These are phyloP conservation scores for Heterochromis multidens DNA, from an alignment of 2,113 vertebrate genomes.

Conservation along the genomic window DNA sequence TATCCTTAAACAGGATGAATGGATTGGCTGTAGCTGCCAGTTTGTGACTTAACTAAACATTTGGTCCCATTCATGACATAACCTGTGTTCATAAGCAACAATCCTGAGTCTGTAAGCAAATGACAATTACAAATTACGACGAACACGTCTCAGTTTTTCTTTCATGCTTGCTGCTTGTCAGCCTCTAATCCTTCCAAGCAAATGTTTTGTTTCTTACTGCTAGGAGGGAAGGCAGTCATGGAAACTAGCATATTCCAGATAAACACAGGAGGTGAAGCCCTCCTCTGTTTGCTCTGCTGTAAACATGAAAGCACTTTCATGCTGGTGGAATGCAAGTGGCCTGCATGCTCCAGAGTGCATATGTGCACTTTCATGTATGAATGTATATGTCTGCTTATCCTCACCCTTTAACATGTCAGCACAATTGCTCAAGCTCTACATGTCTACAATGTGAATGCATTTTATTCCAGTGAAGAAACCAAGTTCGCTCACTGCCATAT, in stretches of 20 bases:
- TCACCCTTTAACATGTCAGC: slow-evolving; percentile 20
- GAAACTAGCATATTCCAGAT: slow-evolving; percentile 60
- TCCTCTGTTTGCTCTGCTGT: slow-evolving; percentile 63
- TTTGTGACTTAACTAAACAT: background rate
- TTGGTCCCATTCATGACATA: background rate
- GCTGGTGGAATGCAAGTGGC: slow-evolving; percentile 38
- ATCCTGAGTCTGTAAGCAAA: background rate
- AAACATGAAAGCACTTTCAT: slow-evolving; percentile 68
- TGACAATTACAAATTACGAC: background rate
- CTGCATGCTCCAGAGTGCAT: slow-evolving; percentile 12
- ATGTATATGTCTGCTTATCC: slow-evolving; percentile 47
- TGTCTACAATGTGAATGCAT: background rate
- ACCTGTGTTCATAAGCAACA: background rate
- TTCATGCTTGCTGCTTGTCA: slow-evolving; percentile 12
- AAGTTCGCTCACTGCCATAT: background rate
- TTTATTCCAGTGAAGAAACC: background rate
- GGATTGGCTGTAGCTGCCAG: background rate
- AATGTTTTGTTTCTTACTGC: slow-evolving; percentile 45
- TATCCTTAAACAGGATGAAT: background rate
- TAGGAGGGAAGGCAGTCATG: slow-evolving; percentile 45
- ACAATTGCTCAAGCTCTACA: background rate
- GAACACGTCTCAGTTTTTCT: background rate
- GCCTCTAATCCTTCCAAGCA: slow-evolving; percentile 24
- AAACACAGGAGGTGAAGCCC: slow-evolving; percentile 65
- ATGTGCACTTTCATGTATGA: slow-evolving; percentile 41